Percentiles rank a stretch among this genome's conserved stretches.
These are phyloP conservation scores for Crioceris asparagi DNA, from an alignment of 2,888 invertebrate species.

Conservation along the genomic window DNA sequence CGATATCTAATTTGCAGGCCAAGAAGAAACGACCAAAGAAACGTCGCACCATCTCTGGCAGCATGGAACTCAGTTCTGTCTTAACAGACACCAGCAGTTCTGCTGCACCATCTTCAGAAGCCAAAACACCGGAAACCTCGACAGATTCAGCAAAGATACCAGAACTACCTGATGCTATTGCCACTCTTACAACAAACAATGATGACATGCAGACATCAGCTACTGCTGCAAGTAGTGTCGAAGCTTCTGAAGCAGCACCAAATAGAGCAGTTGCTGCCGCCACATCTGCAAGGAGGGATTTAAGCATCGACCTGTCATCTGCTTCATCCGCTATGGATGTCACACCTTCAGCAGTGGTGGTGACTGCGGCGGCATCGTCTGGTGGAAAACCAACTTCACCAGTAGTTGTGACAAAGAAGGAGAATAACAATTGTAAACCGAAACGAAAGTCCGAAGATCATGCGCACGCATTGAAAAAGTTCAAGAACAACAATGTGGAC, in stretches of 20 bases:
- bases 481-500: conserved; percentile 61
- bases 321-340: no score
- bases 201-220: no score
- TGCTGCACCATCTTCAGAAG: conserved; percentile 42
- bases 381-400: neutral
- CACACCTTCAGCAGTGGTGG: no score
- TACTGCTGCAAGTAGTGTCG: no score
- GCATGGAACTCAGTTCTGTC: conserved; percentile 18
- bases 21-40: conserved; percentile 55
- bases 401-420: conserved; percentile 2
- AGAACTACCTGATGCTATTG: conserved; percentile 24
- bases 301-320: conserved; percentile 26
- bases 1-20: no score
- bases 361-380: neutral
- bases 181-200: no score
- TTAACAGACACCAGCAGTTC: conserved; percentile 22
- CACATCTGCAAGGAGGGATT: conserved; percentile 11
- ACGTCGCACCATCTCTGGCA: conserved; percentile 43
- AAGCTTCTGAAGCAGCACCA: neutral
- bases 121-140: conserved; percentile 35
- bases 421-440: no score
- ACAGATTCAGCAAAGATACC: conserved; percentile 37
- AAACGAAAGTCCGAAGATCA: conserved; percentile 48
- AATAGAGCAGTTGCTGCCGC: no score
- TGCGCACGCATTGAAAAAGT: conserved; percentile 43